These are phyloP conservation scores for Callithrix jacchus DNA, from an alignment of 2,113 vertebrate genomes.

Conservation along the genomic window DNA sequence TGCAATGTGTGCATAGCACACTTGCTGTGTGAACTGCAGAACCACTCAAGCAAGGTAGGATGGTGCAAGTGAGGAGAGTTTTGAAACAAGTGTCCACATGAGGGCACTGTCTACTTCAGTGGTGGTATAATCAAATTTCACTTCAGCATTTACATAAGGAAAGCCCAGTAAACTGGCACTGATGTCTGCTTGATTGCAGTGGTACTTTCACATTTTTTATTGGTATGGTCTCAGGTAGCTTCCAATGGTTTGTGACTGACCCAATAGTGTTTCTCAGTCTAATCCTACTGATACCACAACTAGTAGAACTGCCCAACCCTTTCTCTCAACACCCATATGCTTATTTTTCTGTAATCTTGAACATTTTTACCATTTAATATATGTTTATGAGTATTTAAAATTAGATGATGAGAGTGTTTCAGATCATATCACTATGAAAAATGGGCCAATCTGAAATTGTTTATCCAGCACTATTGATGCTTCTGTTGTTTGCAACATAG, in stretches of 20 bases:
- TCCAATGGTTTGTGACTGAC: neutral
- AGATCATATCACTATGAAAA: neutral
- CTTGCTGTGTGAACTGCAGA: neutral
- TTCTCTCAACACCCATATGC: neutral
- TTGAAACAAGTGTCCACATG: constrained; percentile 19
- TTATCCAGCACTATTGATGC: neutral
- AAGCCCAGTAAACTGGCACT: neutral
- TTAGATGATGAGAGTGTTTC: neutral
- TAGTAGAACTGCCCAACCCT: rapidly evolving
- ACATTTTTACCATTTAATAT: neutral
- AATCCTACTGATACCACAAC: neutral
- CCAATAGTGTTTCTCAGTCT: neutral
- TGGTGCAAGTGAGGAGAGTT: neutral
- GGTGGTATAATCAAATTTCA: neutral
- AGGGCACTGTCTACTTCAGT: constrained; percentile 42
- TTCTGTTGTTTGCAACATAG: neutral
- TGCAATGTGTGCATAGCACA: neutral
- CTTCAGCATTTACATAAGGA: neutral
- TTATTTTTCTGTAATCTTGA: neutral
- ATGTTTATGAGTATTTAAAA: neutral
- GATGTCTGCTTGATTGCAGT: neutral
- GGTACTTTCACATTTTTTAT: neutral
- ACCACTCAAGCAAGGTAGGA: neutral
- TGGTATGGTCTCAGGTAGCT: neutral
- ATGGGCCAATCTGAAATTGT: neutral